Evolutionary conservation across 1,140 invertebrate genomes (phyloP).

Genomic region (Caenorhabditis latens): DNA sequence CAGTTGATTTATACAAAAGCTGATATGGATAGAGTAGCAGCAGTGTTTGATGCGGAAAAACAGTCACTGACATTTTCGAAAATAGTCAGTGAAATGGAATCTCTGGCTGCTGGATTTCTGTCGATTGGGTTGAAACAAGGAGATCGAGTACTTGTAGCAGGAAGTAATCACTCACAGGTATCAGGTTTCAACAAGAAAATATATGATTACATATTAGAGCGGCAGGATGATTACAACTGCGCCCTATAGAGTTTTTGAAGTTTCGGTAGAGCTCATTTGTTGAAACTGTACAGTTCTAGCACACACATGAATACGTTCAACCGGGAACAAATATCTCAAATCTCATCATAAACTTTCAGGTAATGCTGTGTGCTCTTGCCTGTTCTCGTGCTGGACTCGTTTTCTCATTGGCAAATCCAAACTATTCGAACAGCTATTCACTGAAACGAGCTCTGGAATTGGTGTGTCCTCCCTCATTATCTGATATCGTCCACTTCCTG

Average conservation of each 20-base stretch:
- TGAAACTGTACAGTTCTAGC: too few relatives aligned
- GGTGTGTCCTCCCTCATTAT: constrained; percentile 34
- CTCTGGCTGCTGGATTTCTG: constrained; percentile 73
- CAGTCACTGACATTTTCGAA: constrained; percentile 68
- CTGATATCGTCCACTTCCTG: too few relatives aligned
- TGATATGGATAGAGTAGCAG: constrained; percentile 68
- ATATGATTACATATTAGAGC: too few relatives aligned
- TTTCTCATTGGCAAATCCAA: constrained; percentile 74
- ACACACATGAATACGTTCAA: too few relatives aligned
- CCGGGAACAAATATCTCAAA: too few relatives aligned
- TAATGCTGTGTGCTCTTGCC: constrained; percentile 71
- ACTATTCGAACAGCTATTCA: constrained; percentile 70
- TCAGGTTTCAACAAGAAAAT: too few relatives aligned
- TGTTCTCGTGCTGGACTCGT: constrained; percentile 72
- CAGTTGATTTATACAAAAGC: constrained; percentile 65
- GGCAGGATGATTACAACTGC: too few relatives aligned
- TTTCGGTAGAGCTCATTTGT: too few relatives aligned
- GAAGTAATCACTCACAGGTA: constrained; percentile 73
- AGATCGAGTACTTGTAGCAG: constrained; percentile 73
- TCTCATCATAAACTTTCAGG: constrained; percentile 59
- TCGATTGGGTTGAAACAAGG: constrained; percentile 68
- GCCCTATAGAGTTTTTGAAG: too few relatives aligned
- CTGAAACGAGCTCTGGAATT: constrained; percentile 68
- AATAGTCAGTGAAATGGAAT: constrained; percentile 72
- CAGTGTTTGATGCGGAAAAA: constrained; percentile 76